These are phyloP conservation scores for Callaeas wilsoni DNA, from an alignment of 2,113 vertebrate species.

Conservation along the genomic window DNA sequence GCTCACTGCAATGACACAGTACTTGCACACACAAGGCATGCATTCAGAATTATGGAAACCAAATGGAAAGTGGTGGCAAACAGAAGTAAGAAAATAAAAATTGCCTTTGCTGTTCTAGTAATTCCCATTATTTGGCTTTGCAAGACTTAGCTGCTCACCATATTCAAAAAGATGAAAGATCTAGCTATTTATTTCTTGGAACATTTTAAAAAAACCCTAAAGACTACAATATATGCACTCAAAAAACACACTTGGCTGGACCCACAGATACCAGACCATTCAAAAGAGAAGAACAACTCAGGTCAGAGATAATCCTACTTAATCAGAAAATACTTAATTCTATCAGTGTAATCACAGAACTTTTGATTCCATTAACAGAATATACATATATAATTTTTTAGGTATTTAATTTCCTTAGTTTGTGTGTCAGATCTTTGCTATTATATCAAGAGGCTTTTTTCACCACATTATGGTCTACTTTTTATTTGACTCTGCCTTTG, in stretches of 20 bases:
- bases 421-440: not conserved
- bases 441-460: not conserved
- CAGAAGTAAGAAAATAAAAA: not conserved
- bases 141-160: not conserved
- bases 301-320: not conserved
- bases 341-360: not conserved
- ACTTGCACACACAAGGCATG: not conserved
- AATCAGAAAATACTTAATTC: not conserved
- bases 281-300: not conserved
- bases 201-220: not conserved
- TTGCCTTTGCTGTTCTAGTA: not conserved
- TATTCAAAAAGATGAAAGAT: not conserved
- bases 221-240: not conserved
- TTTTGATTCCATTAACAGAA: not conserved
- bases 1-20: not conserved
- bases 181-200: not conserved
- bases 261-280: not conserved
- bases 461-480: not conserved
- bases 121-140: not conserved
- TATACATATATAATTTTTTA: not conserved
- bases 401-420: not conserved
- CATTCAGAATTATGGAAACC: not conserved
- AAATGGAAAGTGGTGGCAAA: not conserved
- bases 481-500: not conserved
- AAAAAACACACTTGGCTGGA: not conserved